These are phyloP conservation scores for Grantiella picta DNA, from an alignment of 2,113 vertebrate genomes.

Conservation along the genomic window DNA sequence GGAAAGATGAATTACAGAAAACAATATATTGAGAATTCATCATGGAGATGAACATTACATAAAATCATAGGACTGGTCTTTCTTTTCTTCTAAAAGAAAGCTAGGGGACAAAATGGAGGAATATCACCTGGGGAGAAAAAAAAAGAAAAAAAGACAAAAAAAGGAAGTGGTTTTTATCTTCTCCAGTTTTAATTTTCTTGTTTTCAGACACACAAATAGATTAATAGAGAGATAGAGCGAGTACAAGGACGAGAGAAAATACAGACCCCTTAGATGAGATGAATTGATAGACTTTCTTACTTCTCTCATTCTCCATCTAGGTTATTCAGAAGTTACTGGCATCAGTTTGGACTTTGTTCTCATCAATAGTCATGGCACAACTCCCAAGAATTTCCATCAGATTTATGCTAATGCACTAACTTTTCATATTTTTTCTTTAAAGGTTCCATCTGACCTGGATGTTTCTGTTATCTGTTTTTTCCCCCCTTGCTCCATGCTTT, in stretches of 20 bases:
- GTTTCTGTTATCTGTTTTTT: background rate
- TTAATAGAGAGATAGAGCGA: background rate
- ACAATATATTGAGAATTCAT: background rate
- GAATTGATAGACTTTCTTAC: background rate
- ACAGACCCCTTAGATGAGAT: background rate
- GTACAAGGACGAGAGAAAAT: background rate
- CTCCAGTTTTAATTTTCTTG: background rate
- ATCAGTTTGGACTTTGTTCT: background rate
- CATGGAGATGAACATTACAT: accelerated
- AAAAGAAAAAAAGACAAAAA: background rate
- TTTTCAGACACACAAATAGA: background rate
- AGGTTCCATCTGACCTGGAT: background rate
- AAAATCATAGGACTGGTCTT: background rate
- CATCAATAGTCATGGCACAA: background rate
- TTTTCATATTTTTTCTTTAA: background rate
- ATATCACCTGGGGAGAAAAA: background rate
- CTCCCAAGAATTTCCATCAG: background rate
- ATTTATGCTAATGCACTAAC: background rate
- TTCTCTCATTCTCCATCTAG: background rate
- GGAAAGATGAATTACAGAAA: background rate
- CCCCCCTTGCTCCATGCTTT: accelerated
- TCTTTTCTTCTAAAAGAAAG: background rate
- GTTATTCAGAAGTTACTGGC: background rate
- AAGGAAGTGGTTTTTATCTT: background rate
- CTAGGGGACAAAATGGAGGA: background rate